A percentile compares a stretch with the other conserved stretches of the same genome.
phyloP scores from a whole-genome alignment of 2,113 vertebrate species.

The Hippopotamus amphibius region DNA sequence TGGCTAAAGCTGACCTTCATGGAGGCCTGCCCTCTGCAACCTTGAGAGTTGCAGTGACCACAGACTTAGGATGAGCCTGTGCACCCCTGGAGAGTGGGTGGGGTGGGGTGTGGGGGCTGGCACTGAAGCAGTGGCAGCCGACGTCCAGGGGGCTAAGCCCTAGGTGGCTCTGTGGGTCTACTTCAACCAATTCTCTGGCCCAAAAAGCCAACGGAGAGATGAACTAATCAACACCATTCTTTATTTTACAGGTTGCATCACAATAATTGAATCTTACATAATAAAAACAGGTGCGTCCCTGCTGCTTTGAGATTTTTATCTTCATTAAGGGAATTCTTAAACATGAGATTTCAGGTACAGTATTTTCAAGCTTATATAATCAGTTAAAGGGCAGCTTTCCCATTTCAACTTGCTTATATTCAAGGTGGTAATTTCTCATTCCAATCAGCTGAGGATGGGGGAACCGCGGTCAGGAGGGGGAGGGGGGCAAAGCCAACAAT shows the following conservation, averaged over 20 bases:
- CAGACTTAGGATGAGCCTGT: background rate
- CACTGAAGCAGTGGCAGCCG: background rate
- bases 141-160: background rate
- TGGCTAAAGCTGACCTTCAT: background rate
- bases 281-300: conserved; percentile 34
- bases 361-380: conserved; percentile 67
- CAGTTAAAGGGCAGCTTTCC: conserved; percentile 41
- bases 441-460: background rate
- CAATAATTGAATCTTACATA: conserved; percentile 62
- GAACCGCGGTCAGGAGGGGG: background rate
- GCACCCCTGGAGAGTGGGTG: too few relatives aligned
- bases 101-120: too few relatives aligned
- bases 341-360: conserved; percentile 65
- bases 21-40: background rate
- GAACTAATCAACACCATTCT: background rate
- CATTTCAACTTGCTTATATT: conserved; percentile 50
- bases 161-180: background rate
- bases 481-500: background rate
- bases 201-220: background rate
- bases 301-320: conserved; percentile 52
- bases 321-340: conserved; percentile 71
- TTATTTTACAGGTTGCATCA: conserved; percentile 21
- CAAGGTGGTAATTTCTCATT: conserved; percentile 66
- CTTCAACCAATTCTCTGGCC: background rate
- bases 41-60: background rate